phyloP scores from a whole-genome alignment of 2,888 invertebrate species.

The Scaptomyza flava region DNA sequence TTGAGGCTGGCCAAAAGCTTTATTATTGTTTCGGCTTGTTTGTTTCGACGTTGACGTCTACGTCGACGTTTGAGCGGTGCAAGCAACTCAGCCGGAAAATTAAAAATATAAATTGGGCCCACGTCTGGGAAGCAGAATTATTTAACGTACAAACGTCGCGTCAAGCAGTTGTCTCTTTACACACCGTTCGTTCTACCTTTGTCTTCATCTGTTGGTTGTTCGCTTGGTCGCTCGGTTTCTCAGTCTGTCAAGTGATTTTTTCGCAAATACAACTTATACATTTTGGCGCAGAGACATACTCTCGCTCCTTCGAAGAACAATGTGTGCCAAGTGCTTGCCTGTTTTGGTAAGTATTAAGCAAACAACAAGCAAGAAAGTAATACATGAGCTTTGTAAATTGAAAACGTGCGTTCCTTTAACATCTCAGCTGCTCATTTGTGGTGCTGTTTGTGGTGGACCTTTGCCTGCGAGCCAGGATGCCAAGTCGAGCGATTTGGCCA shows the following conservation, averaged over 20 bases:
- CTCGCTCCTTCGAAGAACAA: conserved; percentile 3
- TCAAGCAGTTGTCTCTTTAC: conserved; percentile 60
- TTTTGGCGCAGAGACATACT: conserved; percentile 4
- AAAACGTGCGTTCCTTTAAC: conserved; percentile 2
- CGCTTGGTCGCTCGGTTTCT: not conserved
- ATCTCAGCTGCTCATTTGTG: conserved; percentile 41
- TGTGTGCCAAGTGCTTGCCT: conserved; percentile 40
- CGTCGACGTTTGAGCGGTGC: conserved; percentile 55
- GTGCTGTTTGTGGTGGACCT: conserved; percentile 32
- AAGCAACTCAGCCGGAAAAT: conserved; percentile 82
- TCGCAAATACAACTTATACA: conserved; percentile 16
- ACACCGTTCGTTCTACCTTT: conserved; percentile 21
- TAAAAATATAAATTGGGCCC: conserved; percentile 82
- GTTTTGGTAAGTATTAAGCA: conserved; percentile 41
- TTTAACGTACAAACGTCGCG: conserved; percentile 69
- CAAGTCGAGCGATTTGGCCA: conserved; percentile 66
- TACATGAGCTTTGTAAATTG: conserved; percentile 6
- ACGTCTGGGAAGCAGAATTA: conserved; percentile 78
- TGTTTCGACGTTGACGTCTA: conserved; percentile 49
- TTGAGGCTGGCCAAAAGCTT: conserved; percentile 56
- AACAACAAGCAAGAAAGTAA: not conserved
- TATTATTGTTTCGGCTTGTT: conserved; percentile 67
- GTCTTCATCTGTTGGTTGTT: not conserved
- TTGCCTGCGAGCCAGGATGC: conserved; percentile 30
- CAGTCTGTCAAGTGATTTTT: conserved; percentile 11